A percentile compares a stretch with the other conserved stretches of the same genome.
Conservation (phyloP, 2,113 vertebrate genomes). For the Sceloporus undulatus region DNA sequence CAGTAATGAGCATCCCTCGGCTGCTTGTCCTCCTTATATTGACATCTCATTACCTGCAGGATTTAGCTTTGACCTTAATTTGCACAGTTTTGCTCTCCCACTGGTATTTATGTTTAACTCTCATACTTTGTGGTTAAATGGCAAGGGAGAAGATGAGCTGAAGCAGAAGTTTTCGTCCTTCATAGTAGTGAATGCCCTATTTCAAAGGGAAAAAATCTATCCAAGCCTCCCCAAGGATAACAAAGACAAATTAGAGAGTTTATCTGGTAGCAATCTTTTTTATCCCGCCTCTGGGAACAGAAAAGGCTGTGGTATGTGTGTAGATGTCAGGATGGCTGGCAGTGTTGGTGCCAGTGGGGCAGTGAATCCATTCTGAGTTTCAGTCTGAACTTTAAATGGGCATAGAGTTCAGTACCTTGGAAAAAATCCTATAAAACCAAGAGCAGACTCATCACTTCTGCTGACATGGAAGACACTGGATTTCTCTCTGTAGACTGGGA, state of each 20-base stretch:
- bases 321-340: too few relatives aligned
- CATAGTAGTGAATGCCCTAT: neutral
- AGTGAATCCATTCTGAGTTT: too few relatives aligned
- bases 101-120: constrained; percentile 26
- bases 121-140: constrained; percentile 28
- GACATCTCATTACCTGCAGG: constrained; percentile 42
- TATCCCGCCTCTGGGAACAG: constrained; percentile 12
- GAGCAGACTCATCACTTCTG: too few relatives aligned
- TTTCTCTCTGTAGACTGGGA: too few relatives aligned
- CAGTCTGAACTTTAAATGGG: too few relatives aligned
- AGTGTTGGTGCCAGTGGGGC: too few relatives aligned
- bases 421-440: too few relatives aligned
- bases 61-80: constrained; percentile 47
- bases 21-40: constrained; percentile 23
- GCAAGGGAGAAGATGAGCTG: constrained; percentile 7
- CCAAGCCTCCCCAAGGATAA: constrained; percentile 11
- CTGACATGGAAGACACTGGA: too few relatives aligned
- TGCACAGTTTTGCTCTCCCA: constrained; percentile 41
- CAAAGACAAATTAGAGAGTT: constrained; percentile 27
- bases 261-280: constrained; percentile 23
- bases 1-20: constrained; percentile 28
- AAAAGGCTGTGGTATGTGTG: neutral
- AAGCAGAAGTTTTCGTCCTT: constrained; percentile 2
- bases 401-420: too few relatives aligned
- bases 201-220: constrained; percentile 1